A percentile compares a stretch with the other conserved stretches of the same genome.
Evolutionary conservation across 30 jellyfish, hydroid and myxozoan genomes (phyloP).

Genomic region (Clytia hemisphaerica): DNA sequence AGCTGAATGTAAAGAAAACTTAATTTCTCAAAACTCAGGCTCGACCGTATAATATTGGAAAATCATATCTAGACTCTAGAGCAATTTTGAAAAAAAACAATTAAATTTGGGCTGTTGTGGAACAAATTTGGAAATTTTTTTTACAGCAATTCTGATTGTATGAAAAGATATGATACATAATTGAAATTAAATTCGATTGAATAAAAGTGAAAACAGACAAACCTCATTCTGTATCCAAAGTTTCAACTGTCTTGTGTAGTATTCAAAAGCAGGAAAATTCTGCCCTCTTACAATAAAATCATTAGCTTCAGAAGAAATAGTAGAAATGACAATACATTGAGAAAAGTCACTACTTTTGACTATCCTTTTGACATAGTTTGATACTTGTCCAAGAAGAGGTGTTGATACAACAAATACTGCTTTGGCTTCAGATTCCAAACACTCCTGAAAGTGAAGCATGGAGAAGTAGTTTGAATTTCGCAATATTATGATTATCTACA

Average conservation of each 20-base stretch:
- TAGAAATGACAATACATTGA: slow-evolving; percentile 26
- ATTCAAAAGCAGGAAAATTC: slow-evolving; percentile 17
- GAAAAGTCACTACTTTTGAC: slow-evolving; percentile 61
- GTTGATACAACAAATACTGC: slow-evolving; percentile 61
- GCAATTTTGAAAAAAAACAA: neutral
- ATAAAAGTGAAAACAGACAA: neutral
- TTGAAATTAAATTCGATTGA: neutral
- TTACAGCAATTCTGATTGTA: no score
- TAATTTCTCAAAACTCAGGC: neutral
- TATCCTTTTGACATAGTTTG: slow-evolving; percentile 37
- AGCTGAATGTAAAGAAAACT: slow-evolving; percentile 16
- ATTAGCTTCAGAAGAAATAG: slow-evolving; percentile 33
- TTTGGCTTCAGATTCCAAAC: slow-evolving; percentile 81
- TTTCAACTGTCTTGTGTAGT: slow-evolving; percentile 34
- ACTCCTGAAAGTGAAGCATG: slow-evolving; percentile 44
- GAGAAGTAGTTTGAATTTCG: no score
- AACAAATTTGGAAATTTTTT: no score
- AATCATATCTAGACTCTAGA: neutral
- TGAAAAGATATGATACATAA: no score
- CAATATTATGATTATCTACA: no score
- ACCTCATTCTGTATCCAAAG: slow-evolving; percentile 86
- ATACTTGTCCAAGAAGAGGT: slow-evolving; percentile 27
- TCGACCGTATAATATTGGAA: neutral
- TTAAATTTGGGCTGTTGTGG: no score
- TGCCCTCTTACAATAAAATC: slow-evolving; percentile 26